Percentiles rank a stretch among this genome's conserved stretches.
Evolutionary conservation across 2,113 vertebrate species (phyloP).

Genomic region (Poeciliopsis retropinna): DNA sequence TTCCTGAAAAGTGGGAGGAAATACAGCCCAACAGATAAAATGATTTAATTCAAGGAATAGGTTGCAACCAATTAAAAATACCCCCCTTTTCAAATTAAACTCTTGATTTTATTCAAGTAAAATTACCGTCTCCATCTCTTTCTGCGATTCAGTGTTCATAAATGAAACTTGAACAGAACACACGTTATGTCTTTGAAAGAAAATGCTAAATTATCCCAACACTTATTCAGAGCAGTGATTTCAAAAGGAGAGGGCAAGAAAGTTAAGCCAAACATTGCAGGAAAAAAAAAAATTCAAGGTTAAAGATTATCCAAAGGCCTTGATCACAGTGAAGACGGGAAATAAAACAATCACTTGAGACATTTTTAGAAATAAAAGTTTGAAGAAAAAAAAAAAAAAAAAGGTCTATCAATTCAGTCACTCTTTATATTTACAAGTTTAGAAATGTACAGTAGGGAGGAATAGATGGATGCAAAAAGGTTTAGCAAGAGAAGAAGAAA

Average conservation of each 20-base stretch:
- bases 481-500: constrained; percentile 57
- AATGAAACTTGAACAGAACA: constrained; percentile 29
- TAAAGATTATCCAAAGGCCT: constrained; percentile 65
- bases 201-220: constrained; percentile 51
- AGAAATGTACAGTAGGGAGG: constrained; percentile 63
- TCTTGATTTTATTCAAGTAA: constrained; percentile 76
- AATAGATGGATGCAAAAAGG: constrained; percentile 33
- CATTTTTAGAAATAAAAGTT: constrained; percentile 52
- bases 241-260: constrained; percentile 47
- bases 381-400: constrained; percentile 41
- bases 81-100: constrained; percentile 65
- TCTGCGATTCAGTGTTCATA: constrained; percentile 37
- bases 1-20: constrained; percentile 23
- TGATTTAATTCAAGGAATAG: constrained; percentile 34
- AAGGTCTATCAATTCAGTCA: constrained; percentile 45
- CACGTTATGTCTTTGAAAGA: constrained; percentile 38
- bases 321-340: constrained; percentile 53
- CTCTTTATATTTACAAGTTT: constrained; percentile 71
- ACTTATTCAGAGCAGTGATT: constrained; percentile 54
- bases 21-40: constrained; percentile 35
- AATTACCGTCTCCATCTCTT: constrained; percentile 28
- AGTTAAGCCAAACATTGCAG: constrained; percentile 33
- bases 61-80: constrained; percentile 67
- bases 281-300: constrained; percentile 39
- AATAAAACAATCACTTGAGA: constrained; percentile 35